These are phyloP conservation scores for Potorous gilbertii DNA, from an alignment of 2,797 vertebrate genomes.

Conservation along the genomic window DNA sequence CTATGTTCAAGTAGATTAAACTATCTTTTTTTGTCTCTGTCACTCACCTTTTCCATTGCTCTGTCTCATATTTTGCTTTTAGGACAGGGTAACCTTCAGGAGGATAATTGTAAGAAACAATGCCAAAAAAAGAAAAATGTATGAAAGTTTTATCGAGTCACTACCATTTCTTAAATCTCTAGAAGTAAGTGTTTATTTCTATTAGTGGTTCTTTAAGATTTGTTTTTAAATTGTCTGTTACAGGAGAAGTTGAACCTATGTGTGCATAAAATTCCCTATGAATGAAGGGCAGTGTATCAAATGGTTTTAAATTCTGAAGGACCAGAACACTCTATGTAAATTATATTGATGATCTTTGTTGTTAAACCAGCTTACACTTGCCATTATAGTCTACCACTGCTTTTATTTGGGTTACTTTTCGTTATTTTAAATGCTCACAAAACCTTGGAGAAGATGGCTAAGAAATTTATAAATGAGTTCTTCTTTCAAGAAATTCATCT, in stretches of 20 bases:
- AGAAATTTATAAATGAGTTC: background rate
- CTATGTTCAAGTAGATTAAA: slow-evolving; percentile 1
- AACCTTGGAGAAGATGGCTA: background rate
- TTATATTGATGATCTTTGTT: slow-evolving; percentile 4
- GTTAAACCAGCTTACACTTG: background rate
- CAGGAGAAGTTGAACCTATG: slow-evolving; percentile 18
- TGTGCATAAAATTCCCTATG: slow-evolving; percentile 34
- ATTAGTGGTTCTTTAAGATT: slow-evolving; percentile 44
- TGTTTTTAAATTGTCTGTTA: slow-evolving; percentile 55
- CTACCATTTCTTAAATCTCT: slow-evolving; percentile 97
- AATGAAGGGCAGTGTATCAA: background rate
- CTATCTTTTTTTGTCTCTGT: slow-evolving; percentile 9
- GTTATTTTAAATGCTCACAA: slow-evolving; percentile 16
- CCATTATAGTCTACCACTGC: slow-evolving; percentile 1
- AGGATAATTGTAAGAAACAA: slow-evolving; percentile 99
- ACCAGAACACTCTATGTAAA: background rate
- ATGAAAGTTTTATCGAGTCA: slow-evolving; percentile 98
- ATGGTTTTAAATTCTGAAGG: slow-evolving; percentile 26
- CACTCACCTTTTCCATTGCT: slow-evolving; percentile 40
- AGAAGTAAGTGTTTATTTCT: slow-evolving; percentile 88
- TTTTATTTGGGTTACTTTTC: slow-evolving; percentile 45
- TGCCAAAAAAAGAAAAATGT: slow-evolving; percentile 98
- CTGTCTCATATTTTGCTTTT: slow-evolving; percentile 73
- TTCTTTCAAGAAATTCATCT: background rate
- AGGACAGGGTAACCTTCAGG: slow-evolving; percentile 98